phyloP scores from a whole-genome alignment of 2,797 vertebrate species.

The Galago senegalensis region DNA sequence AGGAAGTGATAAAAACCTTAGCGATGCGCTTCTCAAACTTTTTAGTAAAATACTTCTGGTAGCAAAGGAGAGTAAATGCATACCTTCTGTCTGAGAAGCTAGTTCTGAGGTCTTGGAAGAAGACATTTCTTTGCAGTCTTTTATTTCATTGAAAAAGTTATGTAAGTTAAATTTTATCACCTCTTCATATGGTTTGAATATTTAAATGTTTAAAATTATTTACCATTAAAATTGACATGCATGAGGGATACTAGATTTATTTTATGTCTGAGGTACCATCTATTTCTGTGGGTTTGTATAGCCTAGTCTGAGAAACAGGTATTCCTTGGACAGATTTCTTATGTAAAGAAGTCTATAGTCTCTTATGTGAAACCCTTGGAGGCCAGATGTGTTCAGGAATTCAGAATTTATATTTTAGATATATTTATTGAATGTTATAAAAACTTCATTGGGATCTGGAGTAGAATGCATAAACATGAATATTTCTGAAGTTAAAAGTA shows the following conservation, averaged over 20 bases:
- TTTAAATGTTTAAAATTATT: conserved; percentile 47
- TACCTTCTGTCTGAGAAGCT: not conserved
- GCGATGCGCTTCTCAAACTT: not conserved
- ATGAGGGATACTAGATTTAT: not conserved
- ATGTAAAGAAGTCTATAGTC: not conserved
- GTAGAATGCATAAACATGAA: not conserved
- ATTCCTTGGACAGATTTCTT: not conserved
- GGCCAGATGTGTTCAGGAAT: conserved; percentile 1
- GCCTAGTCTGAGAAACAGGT: not conserved
- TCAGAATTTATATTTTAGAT: conserved; percentile 24
- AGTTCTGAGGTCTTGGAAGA: conserved; percentile 10
- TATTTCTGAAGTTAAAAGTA: not conserved
- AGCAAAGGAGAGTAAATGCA: not conserved
- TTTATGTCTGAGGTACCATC: not conserved
- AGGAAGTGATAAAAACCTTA: not conserved
- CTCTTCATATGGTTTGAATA: conserved; percentile 15
- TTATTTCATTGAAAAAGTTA: conserved; percentile 54
- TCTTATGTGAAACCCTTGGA: not conserved
- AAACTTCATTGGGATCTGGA: not conserved
- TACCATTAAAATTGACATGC: not conserved
- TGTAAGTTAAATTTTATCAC: conserved; percentile 17
- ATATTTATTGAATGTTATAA: conserved; percentile 27
- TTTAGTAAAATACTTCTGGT: not conserved
- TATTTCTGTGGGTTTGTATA: not conserved
- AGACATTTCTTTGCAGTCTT: conserved; percentile 44